Evolutionary conservation across 1,140 invertebrate genomes (phyloP), one percentile per base, ranked within the genome.

Genomic region (Cotesia typhae): DNA sequence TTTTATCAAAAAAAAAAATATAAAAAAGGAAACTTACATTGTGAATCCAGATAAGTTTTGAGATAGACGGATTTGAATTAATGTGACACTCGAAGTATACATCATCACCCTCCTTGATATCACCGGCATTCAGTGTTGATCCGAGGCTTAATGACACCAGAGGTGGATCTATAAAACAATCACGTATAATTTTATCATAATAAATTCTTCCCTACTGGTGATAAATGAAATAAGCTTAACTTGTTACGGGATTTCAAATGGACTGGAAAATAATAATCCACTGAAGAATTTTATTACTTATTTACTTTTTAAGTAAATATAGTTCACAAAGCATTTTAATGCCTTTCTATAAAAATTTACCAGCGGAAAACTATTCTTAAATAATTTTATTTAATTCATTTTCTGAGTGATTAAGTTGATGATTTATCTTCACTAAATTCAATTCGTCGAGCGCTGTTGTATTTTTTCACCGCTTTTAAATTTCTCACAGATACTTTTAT

Each of bases 51-150:
- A 91, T 91, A 70, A 96, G 93, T 78, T 93, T 92, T 76, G 93
- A 91, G 83, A 93, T 92, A 79, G 91, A 90, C 6, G 95, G 95
- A 87, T 95, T 96, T 7, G 95, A 92, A 78, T 90, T 91, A 71
- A 96, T 94, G 82, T 93, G 92, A 84, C 95, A 96, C 81, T 96
- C 94, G 79, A 97, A 96, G 85, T 96, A 96, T n/a, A 96, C 94
- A 85, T 97, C 95, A 80, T 96, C 94, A 47, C 94, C 94, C 87
- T 96, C 94, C 82, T 95, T 95, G 81, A 96, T 96, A 81, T 95
- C 93, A 77, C 94, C 91, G 14, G 94, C 92, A 82, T 94, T 95
- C 66, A 96, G 87, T 12, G 94, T 96, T 74, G 92, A 93, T 73
- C 95, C 95, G 68, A 96, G 88, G 72, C 93, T 92, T 47, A 97